Conservation (phyloP, 1,140 invertebrate genomes). For the Drosophila lowei region DNA sequence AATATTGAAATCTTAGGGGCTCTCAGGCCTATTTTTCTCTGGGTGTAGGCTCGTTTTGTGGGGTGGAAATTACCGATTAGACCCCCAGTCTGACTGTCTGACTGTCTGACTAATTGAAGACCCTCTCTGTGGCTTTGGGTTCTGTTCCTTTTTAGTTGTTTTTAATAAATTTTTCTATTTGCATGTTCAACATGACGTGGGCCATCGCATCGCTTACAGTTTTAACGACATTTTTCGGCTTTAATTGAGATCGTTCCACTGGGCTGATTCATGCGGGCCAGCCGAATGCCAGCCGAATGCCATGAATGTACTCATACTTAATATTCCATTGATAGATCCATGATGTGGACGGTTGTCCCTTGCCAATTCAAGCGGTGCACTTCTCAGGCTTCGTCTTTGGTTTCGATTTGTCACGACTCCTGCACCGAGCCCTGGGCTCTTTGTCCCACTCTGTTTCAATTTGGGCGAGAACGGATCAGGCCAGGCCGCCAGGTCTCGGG, state of each 20-base stretch:
- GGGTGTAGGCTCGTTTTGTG: too few relatives aligned
- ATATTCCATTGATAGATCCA: constrained; percentile 16
- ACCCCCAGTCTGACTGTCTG: too few relatives aligned
- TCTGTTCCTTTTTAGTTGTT: background rate
- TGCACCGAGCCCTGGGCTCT: background rate
- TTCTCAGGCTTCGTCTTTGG: constrained; percentile 1
- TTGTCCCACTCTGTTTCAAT: background rate
- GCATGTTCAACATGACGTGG: too few relatives aligned
- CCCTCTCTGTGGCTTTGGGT: constrained; percentile 4
- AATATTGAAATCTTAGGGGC: too few relatives aligned
- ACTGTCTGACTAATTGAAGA: constrained; percentile 32
- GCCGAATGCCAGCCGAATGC: background rate
- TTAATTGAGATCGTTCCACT: too few relatives aligned
- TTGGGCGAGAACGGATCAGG: background rate
- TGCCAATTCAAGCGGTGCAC: constrained; percentile 13
- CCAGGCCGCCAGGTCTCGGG: background rate
- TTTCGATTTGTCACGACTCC: constrained; percentile 38
- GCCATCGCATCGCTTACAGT: too few relatives aligned
- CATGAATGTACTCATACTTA: background rate
- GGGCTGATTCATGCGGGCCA: constrained; percentile 38
- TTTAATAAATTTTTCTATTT: too few relatives aligned
- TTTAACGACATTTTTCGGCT: too few relatives aligned
- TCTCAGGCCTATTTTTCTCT: too few relatives aligned
- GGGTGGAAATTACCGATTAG: too few relatives aligned
- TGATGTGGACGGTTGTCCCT: constrained; percentile 2